These are phyloP conservation scores for Tetragnatha montana DNA, from an alignment of 2,888 invertebrate species.

Conservation along the genomic window DNA sequence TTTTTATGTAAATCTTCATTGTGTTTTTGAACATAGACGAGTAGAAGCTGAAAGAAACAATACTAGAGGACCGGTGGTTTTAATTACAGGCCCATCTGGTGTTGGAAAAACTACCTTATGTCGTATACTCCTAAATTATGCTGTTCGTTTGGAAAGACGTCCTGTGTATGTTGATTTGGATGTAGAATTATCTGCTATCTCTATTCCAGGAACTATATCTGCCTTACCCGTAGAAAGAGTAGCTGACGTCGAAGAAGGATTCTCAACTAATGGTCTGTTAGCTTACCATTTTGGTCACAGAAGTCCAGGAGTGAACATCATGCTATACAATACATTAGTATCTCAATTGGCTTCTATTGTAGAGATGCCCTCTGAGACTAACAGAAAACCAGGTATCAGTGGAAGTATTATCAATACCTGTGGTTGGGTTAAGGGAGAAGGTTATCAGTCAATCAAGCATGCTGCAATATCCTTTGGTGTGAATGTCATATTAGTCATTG, in stretches of 20 bases:
- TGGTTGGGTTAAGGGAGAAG: slow-evolving; percentile 93
- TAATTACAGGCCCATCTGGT: slow-evolving; percentile 95
- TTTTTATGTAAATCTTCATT: slow-evolving; percentile 96
- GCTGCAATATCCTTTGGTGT: slow-evolving; percentile 95
- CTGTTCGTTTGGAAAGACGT: slow-evolving; percentile 83
- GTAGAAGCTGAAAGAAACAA: slow-evolving; percentile 84
- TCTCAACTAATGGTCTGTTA: slow-evolving; percentile 92
- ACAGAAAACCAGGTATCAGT: slow-evolving; percentile 82
- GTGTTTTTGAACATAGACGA: slow-evolving; percentile 92
- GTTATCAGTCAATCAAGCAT: slow-evolving; percentile 90
- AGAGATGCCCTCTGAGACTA: slow-evolving; percentile 87
- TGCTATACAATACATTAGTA: slow-evolving; percentile 89
- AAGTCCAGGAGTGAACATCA: slow-evolving; percentile 84
- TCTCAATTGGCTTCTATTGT: slow-evolving; percentile 90
- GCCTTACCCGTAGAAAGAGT: slow-evolving; percentile 93
- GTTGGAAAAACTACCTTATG: slow-evolving; percentile 97
- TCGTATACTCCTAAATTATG: slow-evolving; percentile 93
- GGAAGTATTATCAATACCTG: slow-evolving; percentile 98
- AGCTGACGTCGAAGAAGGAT: slow-evolving; percentile 95
- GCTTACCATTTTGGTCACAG: slow-evolving; percentile 96
- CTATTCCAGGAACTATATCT: slow-evolving; percentile 94
- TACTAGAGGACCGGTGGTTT: slow-evolving; percentile 85
- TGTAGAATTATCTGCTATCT: slow-evolving; percentile 90
- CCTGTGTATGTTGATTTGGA: slow-evolving; percentile 97
- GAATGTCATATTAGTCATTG: slow-evolving; percentile 94